A percentile compares a stretch with the other conserved stretches of the same genome.
These are phyloP conservation scores for Andrena chrysosceles DNA, from an alignment of 2,888 invertebrate genomes.

Conservation along the genomic window DNA sequence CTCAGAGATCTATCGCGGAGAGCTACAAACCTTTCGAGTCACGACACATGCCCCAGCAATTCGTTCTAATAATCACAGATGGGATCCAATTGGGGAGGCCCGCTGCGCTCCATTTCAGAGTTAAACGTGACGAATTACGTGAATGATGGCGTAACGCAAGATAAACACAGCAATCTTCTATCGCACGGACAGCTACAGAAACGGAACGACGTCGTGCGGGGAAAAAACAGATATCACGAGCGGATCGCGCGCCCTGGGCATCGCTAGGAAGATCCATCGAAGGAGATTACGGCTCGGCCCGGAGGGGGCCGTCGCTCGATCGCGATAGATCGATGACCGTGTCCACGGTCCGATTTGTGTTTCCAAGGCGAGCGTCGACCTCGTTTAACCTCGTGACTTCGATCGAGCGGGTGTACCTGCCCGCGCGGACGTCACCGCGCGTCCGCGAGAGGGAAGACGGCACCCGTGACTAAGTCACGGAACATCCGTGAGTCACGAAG, in stretches of 20 bases:
- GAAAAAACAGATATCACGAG: background rate
- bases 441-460: constrained; percentile 22
- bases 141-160: background rate
- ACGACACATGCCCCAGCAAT: no score
- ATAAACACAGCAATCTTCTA: no score
- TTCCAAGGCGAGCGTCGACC: constrained; percentile 55
- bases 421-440: constrained; percentile 29
- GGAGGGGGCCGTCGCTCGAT: constrained; percentile 20
- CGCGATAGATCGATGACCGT: constrained; percentile 46
- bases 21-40: no score
- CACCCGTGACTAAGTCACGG: constrained; percentile 71
- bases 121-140: background rate
- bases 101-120: constrained; percentile 5
- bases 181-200: no score
- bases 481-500: constrained; percentile 74
- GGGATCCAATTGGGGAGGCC: no score
- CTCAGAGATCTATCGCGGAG: no score
- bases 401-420: constrained; percentile 43
- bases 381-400: constrained; percentile 55
- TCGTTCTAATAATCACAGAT: no score
- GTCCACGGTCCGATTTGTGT: constrained; percentile 38
- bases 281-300: constrained; percentile 29
- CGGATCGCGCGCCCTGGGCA: background rate
- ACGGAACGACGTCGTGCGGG: no score
- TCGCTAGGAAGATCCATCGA: constrained; percentile 19